These are phyloP conservation scores for Cephus runcator DNA, from an alignment of 2,888 invertebrate species.

Conservation along the genomic window DNA sequence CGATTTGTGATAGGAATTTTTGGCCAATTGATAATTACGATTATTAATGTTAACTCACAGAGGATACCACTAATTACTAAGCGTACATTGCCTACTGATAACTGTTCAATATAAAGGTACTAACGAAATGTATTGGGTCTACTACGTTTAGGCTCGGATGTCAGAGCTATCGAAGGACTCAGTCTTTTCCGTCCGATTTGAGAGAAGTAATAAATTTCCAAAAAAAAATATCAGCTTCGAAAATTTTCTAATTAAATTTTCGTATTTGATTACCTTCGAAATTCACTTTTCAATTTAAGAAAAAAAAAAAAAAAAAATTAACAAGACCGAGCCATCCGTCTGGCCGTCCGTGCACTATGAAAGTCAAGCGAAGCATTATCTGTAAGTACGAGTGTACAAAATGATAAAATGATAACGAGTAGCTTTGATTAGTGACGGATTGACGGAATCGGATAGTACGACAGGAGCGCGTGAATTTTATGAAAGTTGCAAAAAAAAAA, in stretches of 20 bases:
- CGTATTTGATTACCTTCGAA: background rate
- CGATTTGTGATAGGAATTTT: background rate
- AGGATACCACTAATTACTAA: background rate
- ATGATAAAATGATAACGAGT: background rate
- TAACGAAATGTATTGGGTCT: background rate
- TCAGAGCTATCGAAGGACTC: background rate
- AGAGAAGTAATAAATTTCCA: background rate
- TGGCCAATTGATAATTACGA: background rate
- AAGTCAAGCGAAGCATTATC: constrained; percentile 16
- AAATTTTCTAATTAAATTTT: background rate
- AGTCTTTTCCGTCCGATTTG: background rate
- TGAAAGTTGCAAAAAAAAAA: background rate
- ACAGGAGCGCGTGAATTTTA: background rate
- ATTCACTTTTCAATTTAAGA: background rate
- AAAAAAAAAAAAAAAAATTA: background rate
- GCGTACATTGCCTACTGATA: background rate
- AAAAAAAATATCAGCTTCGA: background rate
- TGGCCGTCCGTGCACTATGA: background rate
- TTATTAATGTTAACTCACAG: background rate
- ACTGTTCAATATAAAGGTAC: background rate
- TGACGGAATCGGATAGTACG: background rate
- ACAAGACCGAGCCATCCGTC: background rate
- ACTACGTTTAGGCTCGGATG: background rate
- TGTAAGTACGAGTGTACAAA: constrained; percentile 10
- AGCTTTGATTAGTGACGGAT: background rate